Base-by-base conservation (phyloP, 2,888 invertebrate species). In the Teleiodes luculella region DNA sequence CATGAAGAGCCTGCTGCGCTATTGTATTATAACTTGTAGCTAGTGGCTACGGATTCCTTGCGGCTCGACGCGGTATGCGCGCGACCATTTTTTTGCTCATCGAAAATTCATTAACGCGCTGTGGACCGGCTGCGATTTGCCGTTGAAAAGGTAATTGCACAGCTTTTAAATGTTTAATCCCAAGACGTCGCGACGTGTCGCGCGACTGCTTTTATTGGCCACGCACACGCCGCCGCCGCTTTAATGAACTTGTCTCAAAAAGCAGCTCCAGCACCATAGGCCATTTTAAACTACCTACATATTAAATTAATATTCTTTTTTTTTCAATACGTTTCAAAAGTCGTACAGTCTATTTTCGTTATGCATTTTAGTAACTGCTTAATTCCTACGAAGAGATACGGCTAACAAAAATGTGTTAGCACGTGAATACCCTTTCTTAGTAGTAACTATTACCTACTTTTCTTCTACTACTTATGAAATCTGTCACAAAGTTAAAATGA, bases 91-190 rank as follows among this genome's bases (percentile, higher is more conserved):
- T 80, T 79, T 80, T 80, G 68, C 75, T 78, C 70, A 79, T 78
- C 75, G 75, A 57, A 73, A 78, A 77, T 82, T 80, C 76, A 83
- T 77, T 78, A 77, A 72, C 72, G 70, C 73, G 57, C 55, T 60
- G 57, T 61, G 64, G 64, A 73, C 74, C 64, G 73, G 71, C 76
- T 67, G 69, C 78, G 78, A 79, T 81, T 82, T 78, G 68, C 75
- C 72, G 74, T 72, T 74, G 69, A 78, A 79, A 79, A 76, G 73
- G 76, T 78, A 81, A 83, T 78, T 78, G 78, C 64, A 71, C 65
- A 70, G 69, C 68, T 72, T 80, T 82, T 80, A 79, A 81, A 81
- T 78, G 70, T 78, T 78, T 72, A 78, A 78, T 74, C 68, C 69
- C 67, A 70, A 72, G 73, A 72, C 68, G 70, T 68, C 68, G 64